phyloP scores from a whole-genome alignment of 2,888 invertebrate genomes.

The Molorchus minor region DNA sequence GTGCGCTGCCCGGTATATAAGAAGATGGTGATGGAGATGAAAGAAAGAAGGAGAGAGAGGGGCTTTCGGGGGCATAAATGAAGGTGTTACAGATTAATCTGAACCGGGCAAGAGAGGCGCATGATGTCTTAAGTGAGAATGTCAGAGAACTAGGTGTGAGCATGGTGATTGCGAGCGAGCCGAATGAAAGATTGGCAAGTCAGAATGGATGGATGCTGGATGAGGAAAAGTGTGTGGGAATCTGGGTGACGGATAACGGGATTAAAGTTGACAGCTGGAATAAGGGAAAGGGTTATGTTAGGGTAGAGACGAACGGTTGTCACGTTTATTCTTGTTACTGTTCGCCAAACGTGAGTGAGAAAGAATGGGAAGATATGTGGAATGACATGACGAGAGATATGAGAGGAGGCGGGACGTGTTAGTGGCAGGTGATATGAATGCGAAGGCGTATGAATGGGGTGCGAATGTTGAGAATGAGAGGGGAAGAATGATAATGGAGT shows the following conservation, averaged over 20 bases:
- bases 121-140: background rate
- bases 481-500: conserved; percentile 19
- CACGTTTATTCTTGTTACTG: background rate
- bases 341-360: background rate
- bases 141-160: background rate
- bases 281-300: conserved; percentile 7
- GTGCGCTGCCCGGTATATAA: too few relatives aligned
- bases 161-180: conserved; percentile 4
- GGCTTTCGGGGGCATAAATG: too few relatives aligned
- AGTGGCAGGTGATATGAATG: conserved; percentile 28
- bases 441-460: conserved; percentile 24
- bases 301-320: background rate
- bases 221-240: background rate
- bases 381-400: too few relatives aligned
- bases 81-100: conserved; percentile 11
- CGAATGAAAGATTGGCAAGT: background rate
- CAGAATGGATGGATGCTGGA: background rate
- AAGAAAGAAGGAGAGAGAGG: too few relatives aligned
- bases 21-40: too few relatives aligned
- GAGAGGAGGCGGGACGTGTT: too few relatives aligned
- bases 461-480: conserved; percentile 2
- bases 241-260: background rate
- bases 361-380: too few relatives aligned
- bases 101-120: background rate
- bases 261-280: background rate